These are phyloP conservation scores for Carassius auratus DNA, from an alignment of 2,113 vertebrate species.

Conservation along the genomic window DNA sequence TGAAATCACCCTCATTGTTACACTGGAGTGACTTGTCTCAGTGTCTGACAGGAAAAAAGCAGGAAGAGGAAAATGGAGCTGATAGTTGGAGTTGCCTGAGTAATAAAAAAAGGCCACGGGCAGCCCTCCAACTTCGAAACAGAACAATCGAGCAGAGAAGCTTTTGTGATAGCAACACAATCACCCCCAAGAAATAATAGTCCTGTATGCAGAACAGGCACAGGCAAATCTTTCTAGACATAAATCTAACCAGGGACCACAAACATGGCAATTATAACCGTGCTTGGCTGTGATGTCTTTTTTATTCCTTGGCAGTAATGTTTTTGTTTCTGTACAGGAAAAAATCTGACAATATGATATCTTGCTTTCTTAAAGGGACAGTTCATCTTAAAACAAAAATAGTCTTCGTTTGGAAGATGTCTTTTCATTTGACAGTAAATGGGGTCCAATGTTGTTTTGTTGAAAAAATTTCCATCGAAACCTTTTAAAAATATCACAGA, in stretches of 20 bases:
- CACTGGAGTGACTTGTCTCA: slow-evolving; percentile 77
- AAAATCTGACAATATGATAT: not conserved
- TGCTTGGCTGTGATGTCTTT: slow-evolving; percentile 35
- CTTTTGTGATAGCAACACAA: slow-evolving; percentile 78
- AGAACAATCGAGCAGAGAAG: slow-evolving; percentile 77
- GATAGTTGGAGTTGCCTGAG: slow-evolving; percentile 75
- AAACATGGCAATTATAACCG: slow-evolving; percentile 48
- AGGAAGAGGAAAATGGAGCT: slow-evolving; percentile 78
- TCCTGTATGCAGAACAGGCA: slow-evolving; percentile 71
- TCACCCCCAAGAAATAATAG: slow-evolving; percentile 73
- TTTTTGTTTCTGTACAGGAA: not conserved
- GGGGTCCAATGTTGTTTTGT: not conserved
- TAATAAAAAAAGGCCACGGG: slow-evolving; percentile 74
- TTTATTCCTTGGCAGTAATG: slow-evolving; percentile 29
- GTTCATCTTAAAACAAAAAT: not conserved
- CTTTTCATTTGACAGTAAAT: not conserved
- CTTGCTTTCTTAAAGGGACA: not conserved
- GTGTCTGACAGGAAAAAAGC: slow-evolving; percentile 77
- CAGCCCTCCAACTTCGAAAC: slow-evolving; percentile 67
- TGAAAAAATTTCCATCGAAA: not conserved
- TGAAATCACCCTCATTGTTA: slow-evolving; percentile 83
- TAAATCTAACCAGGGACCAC: slow-evolving; percentile 53
- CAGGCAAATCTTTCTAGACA: slow-evolving; percentile 69
- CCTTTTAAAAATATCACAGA: not conserved
- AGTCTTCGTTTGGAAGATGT: not conserved